These are phyloP conservation scores for Damaliscus lunatus DNA, from an alignment of 2,113 vertebrate species.

Conservation along the genomic window DNA sequence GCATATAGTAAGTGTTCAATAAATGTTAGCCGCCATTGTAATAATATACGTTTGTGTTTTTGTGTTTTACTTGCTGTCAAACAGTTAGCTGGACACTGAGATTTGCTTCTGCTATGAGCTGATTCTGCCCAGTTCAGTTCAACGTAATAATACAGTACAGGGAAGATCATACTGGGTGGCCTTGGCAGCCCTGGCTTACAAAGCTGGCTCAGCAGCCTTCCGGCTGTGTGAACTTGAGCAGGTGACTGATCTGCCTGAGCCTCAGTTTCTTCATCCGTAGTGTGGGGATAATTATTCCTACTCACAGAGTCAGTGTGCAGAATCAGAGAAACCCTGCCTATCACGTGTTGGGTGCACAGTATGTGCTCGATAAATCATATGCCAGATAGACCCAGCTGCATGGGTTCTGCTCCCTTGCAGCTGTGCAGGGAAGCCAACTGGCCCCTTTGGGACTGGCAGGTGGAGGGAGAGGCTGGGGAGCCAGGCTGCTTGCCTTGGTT, in stretches of 20 bases:
- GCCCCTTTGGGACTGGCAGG: not conserved
- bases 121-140: not conserved
- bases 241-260: not conserved
- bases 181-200: not conserved
- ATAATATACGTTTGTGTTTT: not conserved
- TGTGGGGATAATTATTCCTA: not conserved
- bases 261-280: not conserved
- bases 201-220: not conserved
- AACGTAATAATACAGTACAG: not conserved
- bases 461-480: not conserved
- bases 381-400: fast-evolving
- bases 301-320: not conserved
- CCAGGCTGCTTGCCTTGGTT: not conserved
- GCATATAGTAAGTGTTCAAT: not conserved
- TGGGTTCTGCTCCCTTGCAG: not conserved
- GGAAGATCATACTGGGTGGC: not conserved
- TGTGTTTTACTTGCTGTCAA: not conserved
- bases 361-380: not conserved
- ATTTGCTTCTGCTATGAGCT: not conserved
- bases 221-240: not conserved
- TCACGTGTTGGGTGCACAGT: no score
- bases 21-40: not conserved
- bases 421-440: not conserved
- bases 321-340: not conserved
- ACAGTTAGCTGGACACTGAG: not conserved